Percentiles rank a stretch among this genome's conserved stretches.
Conservation (phyloP, 2,797 vertebrate species). For the Leuciscus waleckii region DNA sequence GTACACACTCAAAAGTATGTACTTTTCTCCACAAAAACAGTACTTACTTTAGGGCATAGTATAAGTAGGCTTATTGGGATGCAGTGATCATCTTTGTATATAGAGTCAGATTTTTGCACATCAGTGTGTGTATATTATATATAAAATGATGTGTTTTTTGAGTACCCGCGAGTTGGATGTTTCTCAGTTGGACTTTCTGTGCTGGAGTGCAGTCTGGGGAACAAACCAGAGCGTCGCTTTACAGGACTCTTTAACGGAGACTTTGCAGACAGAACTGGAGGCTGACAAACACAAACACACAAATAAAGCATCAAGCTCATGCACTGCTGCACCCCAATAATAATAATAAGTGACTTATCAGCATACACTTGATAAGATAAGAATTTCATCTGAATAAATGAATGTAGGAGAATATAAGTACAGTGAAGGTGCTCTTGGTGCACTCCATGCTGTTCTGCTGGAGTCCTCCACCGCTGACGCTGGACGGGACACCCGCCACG, state of each 20-base stretch:
- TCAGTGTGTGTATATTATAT: neutral
- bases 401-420: neutral
- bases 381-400: neutral
- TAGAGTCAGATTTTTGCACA: neutral
- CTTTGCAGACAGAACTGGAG: slow-evolving; percentile 84
- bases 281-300: slow-evolving; percentile 74
- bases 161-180: slow-evolving; percentile 81
- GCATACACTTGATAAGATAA: neutral
- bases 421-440: slow-evolving; percentile 93
- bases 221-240: slow-evolving; percentile 93
- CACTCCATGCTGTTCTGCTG: slow-evolving; percentile 87
- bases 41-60: neutral
- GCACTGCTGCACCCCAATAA: neutral
- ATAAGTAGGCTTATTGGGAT: neutral
- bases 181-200: slow-evolving; percentile 85
- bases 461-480: slow-evolving; percentile 91
- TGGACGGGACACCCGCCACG: slow-evolving; percentile 85
- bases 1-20: neutral
- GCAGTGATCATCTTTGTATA: neutral
- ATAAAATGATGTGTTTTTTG: neutral
- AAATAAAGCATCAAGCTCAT: neutral
- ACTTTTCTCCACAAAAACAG: neutral
- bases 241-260: slow-evolving; percentile 94
- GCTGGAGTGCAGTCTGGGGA: slow-evolving; percentile 92
- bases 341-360: neutral